Base-by-base conservation (phyloP, 2,888 invertebrate genomes). In the Drosophila nr. medialis region DNA sequence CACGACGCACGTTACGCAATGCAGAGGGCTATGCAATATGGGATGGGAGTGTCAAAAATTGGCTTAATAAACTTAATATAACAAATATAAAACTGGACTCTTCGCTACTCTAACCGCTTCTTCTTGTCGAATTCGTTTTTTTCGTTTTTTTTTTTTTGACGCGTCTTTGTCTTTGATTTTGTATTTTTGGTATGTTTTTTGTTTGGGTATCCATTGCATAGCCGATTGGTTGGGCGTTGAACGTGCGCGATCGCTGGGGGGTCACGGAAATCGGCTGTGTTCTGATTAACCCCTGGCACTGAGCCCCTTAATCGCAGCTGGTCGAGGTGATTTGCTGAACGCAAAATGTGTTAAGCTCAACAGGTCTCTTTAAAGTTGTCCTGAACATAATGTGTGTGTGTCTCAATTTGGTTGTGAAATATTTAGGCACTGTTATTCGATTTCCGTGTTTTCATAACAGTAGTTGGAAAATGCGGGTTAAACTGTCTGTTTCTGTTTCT, bases 301-400 rank as follows among this genome's bases (percentile, higher is more conserved):
- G 91, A 91, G 91, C 91, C 91, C 91, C 91, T 83, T 91, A 88
- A 90, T 77, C 72, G 81, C 87, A 87, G 83, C 84, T 78, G 80
- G 88, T 68, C 82, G 65, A 85, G 81, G 80, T 79, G 84, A 72
- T 88, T 84, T 75, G 83, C 72, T 73, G 70, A 89, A 90, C 81
- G 49, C 50, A 90, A 83, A 55, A 21, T 48, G 54, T 72, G 64
- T 56, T 58, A 72, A 74, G 76, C 69, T 74, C 74, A 42, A 65
- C 63, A 36, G 54, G 34, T 61, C 50, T 36, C 48, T 60, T 38
- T 38, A 8, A 63, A 53, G 40, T 69, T 27, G 42, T 54, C 42
- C 34, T 62, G 32, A 74, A 80, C 68, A 51, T 72, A 75, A 72
- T 67, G 51, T 62, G 65, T 38, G 24, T 34, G 24, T 60, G 61